These are phyloP conservation scores for Diplazon laetatorius DNA, from an alignment of 2,888 invertebrate species.

Conservation along the genomic window DNA sequence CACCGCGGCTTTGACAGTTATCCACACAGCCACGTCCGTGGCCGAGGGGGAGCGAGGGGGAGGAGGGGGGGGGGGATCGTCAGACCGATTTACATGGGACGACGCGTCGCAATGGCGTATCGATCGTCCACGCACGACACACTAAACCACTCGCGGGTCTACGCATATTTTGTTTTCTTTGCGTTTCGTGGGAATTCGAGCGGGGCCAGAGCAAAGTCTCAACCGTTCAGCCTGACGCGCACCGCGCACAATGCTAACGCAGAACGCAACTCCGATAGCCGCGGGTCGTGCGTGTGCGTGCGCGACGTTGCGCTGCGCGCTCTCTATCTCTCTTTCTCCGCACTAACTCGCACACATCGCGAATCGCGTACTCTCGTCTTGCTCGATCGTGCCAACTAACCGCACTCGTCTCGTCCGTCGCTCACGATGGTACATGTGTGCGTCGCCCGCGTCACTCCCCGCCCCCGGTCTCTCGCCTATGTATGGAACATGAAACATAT, in stretches of 20 bases:
- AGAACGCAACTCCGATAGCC: constrained; percentile 64
- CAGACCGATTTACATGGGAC: constrained; percentile 74
- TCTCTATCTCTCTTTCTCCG: constrained; percentile 17
- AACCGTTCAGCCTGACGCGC: constrained; percentile 71
- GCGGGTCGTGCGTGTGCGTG: constrained; percentile 66
- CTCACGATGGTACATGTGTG: constrained; percentile 33
- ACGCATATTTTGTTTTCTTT: constrained; percentile 78
- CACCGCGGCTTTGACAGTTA: constrained; percentile 55
- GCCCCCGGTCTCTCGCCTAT: constrained; percentile 62
- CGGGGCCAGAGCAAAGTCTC: constrained; percentile 61
- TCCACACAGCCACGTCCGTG: constrained; percentile 38
- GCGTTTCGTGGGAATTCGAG: too few species aligned
- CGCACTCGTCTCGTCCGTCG: constrained; percentile 36
- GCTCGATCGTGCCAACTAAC: constrained; percentile 48
- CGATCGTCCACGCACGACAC: constrained; percentile 77
- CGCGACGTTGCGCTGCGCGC: constrained; percentile 60
- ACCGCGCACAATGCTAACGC: constrained; percentile 69
- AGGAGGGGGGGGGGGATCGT: too few species aligned
- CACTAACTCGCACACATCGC: constrained; percentile 11
- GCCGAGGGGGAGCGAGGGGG: too few species aligned
- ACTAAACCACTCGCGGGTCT: constrained; percentile 72
- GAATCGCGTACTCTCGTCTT: constrained; percentile 27
- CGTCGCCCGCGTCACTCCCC: constrained; percentile 53
- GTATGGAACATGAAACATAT: constrained; percentile 5
- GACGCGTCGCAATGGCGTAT: constrained; percentile 80